Evolutionary conservation across 2,888 invertebrate species (phyloP).

Genomic region (Cyaniris semiargus): DNA sequence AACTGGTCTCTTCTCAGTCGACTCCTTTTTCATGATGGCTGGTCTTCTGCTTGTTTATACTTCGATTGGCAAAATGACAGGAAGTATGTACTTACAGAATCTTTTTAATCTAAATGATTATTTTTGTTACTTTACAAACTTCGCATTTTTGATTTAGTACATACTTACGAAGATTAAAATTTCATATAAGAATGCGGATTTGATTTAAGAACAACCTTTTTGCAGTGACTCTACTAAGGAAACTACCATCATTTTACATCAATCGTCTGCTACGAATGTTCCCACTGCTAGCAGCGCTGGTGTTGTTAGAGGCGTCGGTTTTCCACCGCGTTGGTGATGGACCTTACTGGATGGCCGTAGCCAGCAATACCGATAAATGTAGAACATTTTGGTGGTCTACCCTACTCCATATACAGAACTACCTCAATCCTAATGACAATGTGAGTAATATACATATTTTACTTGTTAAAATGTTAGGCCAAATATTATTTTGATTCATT

Average conservation of each 20-base stretch:
- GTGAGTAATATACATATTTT: constrained; percentile 36
- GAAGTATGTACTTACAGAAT: constrained; percentile 50
- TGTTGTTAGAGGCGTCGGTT: constrained; percentile 57
- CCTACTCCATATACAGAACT: constrained; percentile 49
- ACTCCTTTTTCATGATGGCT: constrained; percentile 81
- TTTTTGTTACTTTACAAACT: no score
- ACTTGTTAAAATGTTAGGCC: no score
- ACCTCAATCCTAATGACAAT: constrained; percentile 41
- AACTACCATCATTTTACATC: constrained; percentile 61
- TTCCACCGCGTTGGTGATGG: constrained; percentile 58
- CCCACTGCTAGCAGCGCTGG: constrained; percentile 54
- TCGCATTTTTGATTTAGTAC: no score
- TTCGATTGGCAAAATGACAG: constrained; percentile 55
- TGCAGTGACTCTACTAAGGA: constrained; percentile 57
- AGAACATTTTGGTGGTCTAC: constrained; percentile 51
- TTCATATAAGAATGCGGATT: no score
- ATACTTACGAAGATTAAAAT: no score
- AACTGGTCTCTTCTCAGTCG: constrained; percentile 77
- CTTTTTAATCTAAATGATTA: no score
- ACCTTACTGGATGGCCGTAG: constrained; percentile 52
- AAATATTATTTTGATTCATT: no score
- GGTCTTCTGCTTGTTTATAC: constrained; percentile 64
- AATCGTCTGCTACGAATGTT: constrained; percentile 63
- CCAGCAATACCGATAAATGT: constrained; percentile 45
- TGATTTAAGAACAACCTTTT: constrained; percentile 35